Percentiles rank a stretch among this genome's conserved stretches.
phyloP scores from a whole-genome alignment of 2,113 vertebrate species.

The Chauna torquata region DNA sequence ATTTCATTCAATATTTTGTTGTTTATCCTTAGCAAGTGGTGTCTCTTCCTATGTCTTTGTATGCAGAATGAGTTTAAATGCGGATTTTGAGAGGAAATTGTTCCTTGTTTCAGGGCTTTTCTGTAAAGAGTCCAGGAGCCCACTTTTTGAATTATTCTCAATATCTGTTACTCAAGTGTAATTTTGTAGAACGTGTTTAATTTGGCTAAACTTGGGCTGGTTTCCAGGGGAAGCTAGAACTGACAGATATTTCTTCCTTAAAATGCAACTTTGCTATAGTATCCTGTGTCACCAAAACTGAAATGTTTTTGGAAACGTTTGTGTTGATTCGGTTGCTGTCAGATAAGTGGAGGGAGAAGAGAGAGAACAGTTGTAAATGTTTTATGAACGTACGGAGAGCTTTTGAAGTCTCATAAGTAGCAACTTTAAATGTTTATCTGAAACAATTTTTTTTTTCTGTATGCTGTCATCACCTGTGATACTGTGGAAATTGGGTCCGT shows the following conservation, averaged over 20 bases:
- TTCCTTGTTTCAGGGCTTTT: not conserved
- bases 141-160: not conserved
- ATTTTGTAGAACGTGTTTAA: not conserved
- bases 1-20: not conserved
- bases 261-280: not conserved
- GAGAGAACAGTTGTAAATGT: not conserved
- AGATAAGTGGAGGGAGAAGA: not conserved
- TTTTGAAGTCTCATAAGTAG: slow-evolving; percentile 1
- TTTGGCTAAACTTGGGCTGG: not conserved
- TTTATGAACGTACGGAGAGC: not conserved
- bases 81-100: not conserved
- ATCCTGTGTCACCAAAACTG: not conserved
- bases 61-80: not conserved
- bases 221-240: not conserved
- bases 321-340: not conserved
- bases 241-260: not conserved
- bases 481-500: not conserved
- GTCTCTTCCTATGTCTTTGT: not conserved
- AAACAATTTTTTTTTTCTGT: not conserved
- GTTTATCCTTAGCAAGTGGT: not conserved
- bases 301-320: not conserved
- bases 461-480: not conserved
- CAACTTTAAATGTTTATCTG: not conserved
- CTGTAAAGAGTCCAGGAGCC: not conserved
- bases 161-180: not conserved